Percentiles rank a stretch among this genome's conserved stretches.
Evolutionary conservation across 2,113 vertebrate species (phyloP).

Genomic region (Narcine bancroftii): DNA sequence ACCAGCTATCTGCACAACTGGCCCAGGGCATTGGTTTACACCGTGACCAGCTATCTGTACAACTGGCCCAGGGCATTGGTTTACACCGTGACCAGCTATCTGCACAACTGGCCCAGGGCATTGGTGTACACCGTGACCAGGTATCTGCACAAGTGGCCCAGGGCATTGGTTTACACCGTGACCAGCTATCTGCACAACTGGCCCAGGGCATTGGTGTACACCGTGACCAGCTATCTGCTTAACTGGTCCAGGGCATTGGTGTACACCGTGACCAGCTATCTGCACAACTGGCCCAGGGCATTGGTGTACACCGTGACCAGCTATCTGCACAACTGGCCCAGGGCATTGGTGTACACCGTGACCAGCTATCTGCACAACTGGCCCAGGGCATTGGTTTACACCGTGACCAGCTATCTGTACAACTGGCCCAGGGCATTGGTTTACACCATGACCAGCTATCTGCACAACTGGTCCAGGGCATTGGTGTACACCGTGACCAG

Average conservation of each 20-base stretch:
- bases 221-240: neutral
- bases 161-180: neutral
- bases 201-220: neutral
- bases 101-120: too few species aligned
- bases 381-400: neutral
- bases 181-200: too few species aligned
- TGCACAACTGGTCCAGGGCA: too few species aligned
- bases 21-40: neutral
- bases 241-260: neutral
- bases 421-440: neutral
- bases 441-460: neutral
- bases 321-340: too few species aligned
- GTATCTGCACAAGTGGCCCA: too few species aligned
- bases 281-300: too few species aligned
- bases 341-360: neutral
- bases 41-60: neutral
- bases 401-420: neutral
- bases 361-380: too few species aligned
- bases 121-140: neutral
- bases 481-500: neutral
- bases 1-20: too few species aligned
- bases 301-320: neutral
- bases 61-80: neutral
- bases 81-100: neutral
- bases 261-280: neutral